A percentile compares a stretch with the other conserved stretches of the same genome.
phyloP scores from a whole-genome alignment of 1,140 invertebrate species.

The Diuraphis noxia region DNA sequence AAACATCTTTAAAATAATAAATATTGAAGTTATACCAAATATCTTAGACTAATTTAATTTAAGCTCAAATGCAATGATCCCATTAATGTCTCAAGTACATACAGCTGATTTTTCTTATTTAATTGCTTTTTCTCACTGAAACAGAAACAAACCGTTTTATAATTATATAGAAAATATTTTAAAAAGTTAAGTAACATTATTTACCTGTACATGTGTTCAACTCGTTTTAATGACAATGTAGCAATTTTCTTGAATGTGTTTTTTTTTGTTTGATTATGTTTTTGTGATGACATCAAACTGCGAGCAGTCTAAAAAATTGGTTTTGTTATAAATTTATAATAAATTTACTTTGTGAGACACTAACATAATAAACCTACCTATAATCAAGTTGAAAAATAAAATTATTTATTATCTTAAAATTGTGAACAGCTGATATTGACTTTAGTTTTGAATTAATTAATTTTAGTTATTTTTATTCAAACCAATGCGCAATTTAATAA shows the following conservation, averaged over 20 bases:
- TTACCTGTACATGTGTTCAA: slow-evolving; percentile 50
- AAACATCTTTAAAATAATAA: slow-evolving; percentile 33
- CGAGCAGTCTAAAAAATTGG: slow-evolving; percentile 23
- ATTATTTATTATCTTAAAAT: no score
- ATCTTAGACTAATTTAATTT: slow-evolving; percentile 23
- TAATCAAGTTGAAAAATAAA: neutral
- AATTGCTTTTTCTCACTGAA: slow-evolving; percentile 45
- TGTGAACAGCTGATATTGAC: no score
- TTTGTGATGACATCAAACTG: slow-evolving; percentile 37
- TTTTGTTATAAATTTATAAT: neutral
- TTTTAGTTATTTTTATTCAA: no score
- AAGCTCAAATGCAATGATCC: slow-evolving; percentile 49
- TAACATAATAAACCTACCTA: neutral
- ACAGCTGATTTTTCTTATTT: slow-evolving; percentile 42
- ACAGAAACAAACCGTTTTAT: neutral
- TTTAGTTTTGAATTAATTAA: neutral
- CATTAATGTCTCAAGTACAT: slow-evolving; percentile 41
- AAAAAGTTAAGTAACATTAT: neutral
- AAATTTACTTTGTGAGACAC: neutral
- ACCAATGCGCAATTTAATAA: no score
- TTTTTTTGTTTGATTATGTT: slow-evolving; percentile 41
- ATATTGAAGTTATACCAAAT: slow-evolving; percentile 12
- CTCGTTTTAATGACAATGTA: slow-evolving; percentile 44
- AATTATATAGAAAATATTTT: neutral
- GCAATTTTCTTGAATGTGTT: slow-evolving; percentile 41